phyloP scores from a whole-genome alignment of 2,113 vertebrate species.

The Sylvilagus bachmani region DNA sequence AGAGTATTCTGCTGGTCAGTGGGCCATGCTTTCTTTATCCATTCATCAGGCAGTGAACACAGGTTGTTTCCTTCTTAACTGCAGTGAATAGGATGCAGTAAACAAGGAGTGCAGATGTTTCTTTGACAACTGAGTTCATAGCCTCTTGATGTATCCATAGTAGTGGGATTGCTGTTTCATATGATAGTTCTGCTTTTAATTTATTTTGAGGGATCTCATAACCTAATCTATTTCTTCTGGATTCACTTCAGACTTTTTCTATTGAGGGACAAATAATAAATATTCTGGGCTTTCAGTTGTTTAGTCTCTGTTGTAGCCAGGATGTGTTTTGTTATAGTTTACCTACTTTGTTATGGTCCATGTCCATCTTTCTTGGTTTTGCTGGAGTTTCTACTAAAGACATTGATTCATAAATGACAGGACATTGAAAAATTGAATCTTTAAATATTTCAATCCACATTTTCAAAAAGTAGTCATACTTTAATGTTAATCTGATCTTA shows the following conservation, averaged over 20 bases:
- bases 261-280: not conserved
- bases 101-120: no score
- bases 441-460: not conserved
- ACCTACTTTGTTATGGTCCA: not conserved
- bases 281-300: not conserved
- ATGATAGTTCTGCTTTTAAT: no score
- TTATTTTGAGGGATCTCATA: no score
- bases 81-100: no score
- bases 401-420: not conserved
- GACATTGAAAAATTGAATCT: not conserved
- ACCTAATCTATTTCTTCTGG: not conserved
- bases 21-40: no score
- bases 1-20: no score
- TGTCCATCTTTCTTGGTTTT: not conserved
- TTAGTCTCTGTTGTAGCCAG: not conserved
- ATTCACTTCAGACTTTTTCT: not conserved
- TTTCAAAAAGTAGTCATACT: not conserved
- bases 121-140: no score
- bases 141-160: no score
- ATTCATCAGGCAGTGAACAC: no score
- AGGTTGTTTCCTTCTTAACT: no score
- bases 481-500: not conserved
- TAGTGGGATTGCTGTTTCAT: no score
- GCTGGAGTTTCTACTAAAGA: not conserved
- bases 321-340: not conserved